Base-by-base conservation (phyloP, 2,888 invertebrate genomes). In the Melieria omissa region DNA sequence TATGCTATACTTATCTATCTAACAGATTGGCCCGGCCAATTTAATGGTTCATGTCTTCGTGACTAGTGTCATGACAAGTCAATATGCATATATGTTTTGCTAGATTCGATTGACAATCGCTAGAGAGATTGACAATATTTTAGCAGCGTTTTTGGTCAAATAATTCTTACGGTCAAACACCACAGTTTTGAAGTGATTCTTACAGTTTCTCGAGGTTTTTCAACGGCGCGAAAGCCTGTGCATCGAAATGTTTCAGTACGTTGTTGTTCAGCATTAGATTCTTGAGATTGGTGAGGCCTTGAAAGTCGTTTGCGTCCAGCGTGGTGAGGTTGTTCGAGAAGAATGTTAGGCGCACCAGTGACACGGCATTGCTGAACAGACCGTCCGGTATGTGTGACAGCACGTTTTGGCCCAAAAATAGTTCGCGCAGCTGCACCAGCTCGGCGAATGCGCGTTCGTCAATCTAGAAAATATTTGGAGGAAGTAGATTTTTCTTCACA, bases 201-300 rank as follows among this genome's bases (percentile, higher is more conserved):
- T 80, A 91, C 89, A 88, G 87, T 79, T 87, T 88, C 78, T 84
- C 89, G 58, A 88, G 85, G 78, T 82, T 88, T 72, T 79, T 87
- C 42, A 88, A 85, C 70, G 84, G 86, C 54, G 79, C 80, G 80
- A 88, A 90, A 0, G 83, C 88, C 72, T 80, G 87, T 16, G 84
- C 80, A 66, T 88, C 83, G 66, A 89, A 86, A 60, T 84, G 82
- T 64, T 88, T 88, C 1, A 92, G 76, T 49, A 89, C 81, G 77
- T 92, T 92, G 79, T 91, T 90, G 78, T 90, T 90, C n/a, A 92
- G 82, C 81, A 90, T 88, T 1, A 92, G 83, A 70, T 87, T 86
- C 47, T 87, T 86, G 4, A 92, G 80, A 75, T 88, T 88, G 16
- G 78, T 74, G 8, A 91, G 82, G 0, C 89, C 88, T 12, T 80